Base-by-base conservation (phyloP, 1,140 invertebrate species). In the Drosophila pseudoananassae region DNA sequence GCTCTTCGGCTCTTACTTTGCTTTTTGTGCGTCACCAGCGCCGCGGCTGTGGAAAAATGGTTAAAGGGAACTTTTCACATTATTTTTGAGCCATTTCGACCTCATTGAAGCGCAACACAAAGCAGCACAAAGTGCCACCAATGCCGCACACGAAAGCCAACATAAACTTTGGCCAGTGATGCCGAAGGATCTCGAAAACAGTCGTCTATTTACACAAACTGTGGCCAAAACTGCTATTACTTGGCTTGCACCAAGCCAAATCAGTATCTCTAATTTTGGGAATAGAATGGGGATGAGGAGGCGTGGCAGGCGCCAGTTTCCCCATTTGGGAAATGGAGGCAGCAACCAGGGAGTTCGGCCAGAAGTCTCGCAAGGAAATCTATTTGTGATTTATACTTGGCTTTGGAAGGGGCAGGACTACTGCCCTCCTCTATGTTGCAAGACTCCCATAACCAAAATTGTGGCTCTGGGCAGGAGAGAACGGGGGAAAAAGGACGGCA, bases 1-100 rank as follows among this genome's bases (percentile, higher is more conserved):
- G 53, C 33, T 75, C 33, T 43, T 50, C 15, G 33, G 20, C 68
- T 33, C 43, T 49, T 47, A 29, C 55, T 12, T 31, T 51, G 51
- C 54, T 77, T 78, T 84, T 72, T 83, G 64, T 68, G 68, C 71
- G 69, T 70, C 66, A 69, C 58, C 52, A 65, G 29, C 53, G 56
- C 56, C 54, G 57, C 38, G 15, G 47, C 58, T 64, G 53, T 43
- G 56, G 68, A 88, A 83, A 88, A 89, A 88, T 83, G 71, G 83
- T 88, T 88, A 89, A 83, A 79, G 66, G 66, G 65, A 88, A 88
- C 83, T 88, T 88, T 88, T 78, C 83, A 88, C 83, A 88, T 88
- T 88, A 88, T 89, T 88, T 88, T 88, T 88, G 84, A 88, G 83
- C 83, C 83, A 88, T 88, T 88, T 83, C 83, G 84, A 88, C 83